These are phyloP conservation scores for Melanotaenia duboulayi DNA, from an alignment of 2,113 vertebrate species.

Conservation along the genomic window DNA sequence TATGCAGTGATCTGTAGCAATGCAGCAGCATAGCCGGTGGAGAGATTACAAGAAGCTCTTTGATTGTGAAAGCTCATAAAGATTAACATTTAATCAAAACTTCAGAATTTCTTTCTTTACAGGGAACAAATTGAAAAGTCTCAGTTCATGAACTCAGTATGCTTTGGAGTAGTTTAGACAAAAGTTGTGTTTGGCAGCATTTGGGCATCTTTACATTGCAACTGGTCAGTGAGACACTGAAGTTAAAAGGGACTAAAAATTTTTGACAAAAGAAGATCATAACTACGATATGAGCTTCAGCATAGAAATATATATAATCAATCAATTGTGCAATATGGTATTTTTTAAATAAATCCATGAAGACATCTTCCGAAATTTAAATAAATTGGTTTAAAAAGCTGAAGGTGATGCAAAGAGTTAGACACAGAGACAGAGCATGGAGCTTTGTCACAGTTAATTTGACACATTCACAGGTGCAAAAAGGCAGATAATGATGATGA, in stretches of 20 bases:
- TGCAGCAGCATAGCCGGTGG: not conserved
- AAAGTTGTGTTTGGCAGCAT: not conserved
- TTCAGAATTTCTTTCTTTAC: not conserved
- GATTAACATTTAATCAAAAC: conserved; percentile 1
- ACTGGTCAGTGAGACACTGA: not conserved
- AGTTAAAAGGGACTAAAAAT: not conserved
- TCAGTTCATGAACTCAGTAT: not conserved
- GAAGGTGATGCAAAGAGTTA: not conserved
- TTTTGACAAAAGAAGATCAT: not conserved
- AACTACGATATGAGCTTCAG: too few species aligned
- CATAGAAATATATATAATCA: too few species aligned
- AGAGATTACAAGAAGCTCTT: conserved; percentile 2
- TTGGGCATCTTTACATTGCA: not conserved
- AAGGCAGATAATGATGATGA: conserved; percentile 41
- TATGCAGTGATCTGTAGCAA: conserved; percentile 25
- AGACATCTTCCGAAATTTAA: not conserved
- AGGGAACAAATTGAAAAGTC: not conserved
- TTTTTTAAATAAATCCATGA: not conserved
- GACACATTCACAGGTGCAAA: conserved; percentile 22
- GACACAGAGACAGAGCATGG: not conserved
- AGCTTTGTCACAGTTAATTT: conserved; percentile 2
- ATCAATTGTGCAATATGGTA: not conserved
- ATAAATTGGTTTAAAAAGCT: not conserved
- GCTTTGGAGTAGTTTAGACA: not conserved
- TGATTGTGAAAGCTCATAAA: conserved; percentile 15